A percentile compares a stretch with the other conserved stretches of the same genome.
Conservation (phyloP, 2,113 vertebrate species). For the Apaloderma vittatum region DNA sequence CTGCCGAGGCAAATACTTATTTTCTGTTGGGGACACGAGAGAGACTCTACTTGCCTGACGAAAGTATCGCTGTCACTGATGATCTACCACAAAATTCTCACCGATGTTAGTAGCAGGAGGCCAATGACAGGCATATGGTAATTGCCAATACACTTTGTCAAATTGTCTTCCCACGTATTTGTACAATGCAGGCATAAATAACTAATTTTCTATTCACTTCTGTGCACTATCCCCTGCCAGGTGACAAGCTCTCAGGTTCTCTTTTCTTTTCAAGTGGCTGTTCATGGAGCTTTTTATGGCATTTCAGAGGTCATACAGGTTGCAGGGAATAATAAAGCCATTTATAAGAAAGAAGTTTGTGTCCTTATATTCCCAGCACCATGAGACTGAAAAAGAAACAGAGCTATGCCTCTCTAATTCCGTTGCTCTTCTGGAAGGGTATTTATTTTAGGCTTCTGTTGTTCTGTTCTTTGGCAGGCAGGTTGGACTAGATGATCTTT, state of each 20-base stretch:
- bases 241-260: neutral
- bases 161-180: neutral
- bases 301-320: neutral
- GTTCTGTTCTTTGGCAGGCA: too few relatives aligned
- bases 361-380: neutral
- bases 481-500: too few relatives aligned
- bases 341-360: slow-evolving; percentile 44
- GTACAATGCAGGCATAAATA: neutral
- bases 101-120: neutral
- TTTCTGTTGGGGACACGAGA: neutral
- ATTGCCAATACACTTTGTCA: neutral
- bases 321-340: neutral
- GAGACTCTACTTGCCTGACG: accelerated
- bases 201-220: neutral
- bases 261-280: slow-evolving; percentile 1
- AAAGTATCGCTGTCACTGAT: neutral
- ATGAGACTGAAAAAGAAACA: neutral
- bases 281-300: neutral
- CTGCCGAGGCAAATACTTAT: neutral
- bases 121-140: neutral
- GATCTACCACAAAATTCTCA: neutral
- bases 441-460: slow-evolving; percentile 18
- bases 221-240: neutral
- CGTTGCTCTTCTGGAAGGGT: neutral
- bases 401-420: neutral